A percentile compares a stretch with the other conserved stretches of the same genome.
Evolutionary conservation across 2,797 vertebrate species (phyloP).

Genomic region (Gymnocypris eckloni): DNA sequence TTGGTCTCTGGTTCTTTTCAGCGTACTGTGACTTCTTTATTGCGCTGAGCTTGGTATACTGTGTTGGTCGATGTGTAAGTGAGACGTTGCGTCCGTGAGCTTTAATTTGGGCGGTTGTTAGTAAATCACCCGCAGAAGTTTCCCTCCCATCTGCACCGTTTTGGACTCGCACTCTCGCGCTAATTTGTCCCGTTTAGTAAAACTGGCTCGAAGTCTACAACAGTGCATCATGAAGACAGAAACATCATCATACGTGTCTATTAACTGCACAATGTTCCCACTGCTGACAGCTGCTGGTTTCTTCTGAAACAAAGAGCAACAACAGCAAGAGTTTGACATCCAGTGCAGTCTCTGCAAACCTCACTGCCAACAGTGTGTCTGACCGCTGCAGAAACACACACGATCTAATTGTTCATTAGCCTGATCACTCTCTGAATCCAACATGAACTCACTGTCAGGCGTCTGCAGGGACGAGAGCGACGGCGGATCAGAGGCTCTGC

Average conservation of each 20-base stretch:
- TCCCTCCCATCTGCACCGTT: too few species aligned
- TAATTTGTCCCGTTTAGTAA: too few species aligned
- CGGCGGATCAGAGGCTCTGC: slow-evolving; percentile 91
- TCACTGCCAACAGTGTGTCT: neutral
- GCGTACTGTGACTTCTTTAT: too few species aligned
- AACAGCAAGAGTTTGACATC: neutral
- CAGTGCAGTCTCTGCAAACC: neutral
- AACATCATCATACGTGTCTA: slow-evolving; percentile 84
- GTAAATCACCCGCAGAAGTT: too few species aligned
- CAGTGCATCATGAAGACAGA: neutral
- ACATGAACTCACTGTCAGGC: slow-evolving; percentile 82
- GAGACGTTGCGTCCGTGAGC: too few species aligned
- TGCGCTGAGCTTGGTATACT: too few species aligned
- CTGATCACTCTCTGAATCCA: neutral
- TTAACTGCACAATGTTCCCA: slow-evolving; percentile 83
- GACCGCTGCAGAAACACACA: neutral
- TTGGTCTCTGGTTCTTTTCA: too few species aligned
- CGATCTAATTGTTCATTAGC: neutral
- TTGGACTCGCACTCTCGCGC: too few species aligned
- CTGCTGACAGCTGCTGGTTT: slow-evolving; percentile 85
- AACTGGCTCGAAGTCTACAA: neutral
- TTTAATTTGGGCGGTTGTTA: too few species aligned
- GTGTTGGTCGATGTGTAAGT: too few species aligned
- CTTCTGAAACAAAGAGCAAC: slow-evolving; percentile 66
- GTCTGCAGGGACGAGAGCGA: slow-evolving; percentile 88